Conservation (phyloP, 2,888 invertebrate genomes). For the Cynaeus angustus region DNA sequence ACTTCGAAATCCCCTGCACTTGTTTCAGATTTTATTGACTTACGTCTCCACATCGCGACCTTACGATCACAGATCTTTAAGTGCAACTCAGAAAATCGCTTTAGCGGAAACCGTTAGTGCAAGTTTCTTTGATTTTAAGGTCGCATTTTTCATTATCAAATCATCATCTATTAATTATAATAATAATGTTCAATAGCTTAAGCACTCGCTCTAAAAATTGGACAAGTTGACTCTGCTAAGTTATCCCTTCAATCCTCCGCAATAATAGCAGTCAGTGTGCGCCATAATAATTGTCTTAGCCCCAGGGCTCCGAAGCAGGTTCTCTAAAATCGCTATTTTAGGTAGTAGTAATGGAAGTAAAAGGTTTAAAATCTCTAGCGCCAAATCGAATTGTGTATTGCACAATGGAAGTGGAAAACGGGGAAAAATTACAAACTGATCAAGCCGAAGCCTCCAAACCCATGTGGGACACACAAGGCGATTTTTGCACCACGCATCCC, state of each 20-base stretch:
- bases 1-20: constrained; percentile 28
- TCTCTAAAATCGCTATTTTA: constrained; percentile 69
- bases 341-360: constrained; percentile 99
- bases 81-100: not conserved
- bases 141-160: constrained; percentile 14
- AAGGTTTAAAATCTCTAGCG: constrained; percentile 96
- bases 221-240: constrained; percentile 34
- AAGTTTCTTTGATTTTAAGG: not conserved
- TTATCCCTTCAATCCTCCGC: constrained; percentile 32
- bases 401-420: constrained; percentile 99
- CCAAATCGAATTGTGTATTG: constrained; percentile 99
- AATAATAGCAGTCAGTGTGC: constrained; percentile 33
- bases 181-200: constrained; percentile 30
- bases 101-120: not conserved
- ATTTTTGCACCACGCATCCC: constrained; percentile 98
- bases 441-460: constrained; percentile 99
- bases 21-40: constrained; percentile 36
- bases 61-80: constrained; percentile 3
- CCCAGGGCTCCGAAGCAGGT: constrained; percentile 7
- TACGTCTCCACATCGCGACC: constrained; percentile 15
- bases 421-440: constrained; percentile 98
- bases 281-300: constrained; percentile 28
- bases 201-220: constrained; percentile 23
- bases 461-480: constrained; percentile 99
- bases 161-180: constrained; percentile 30